A percentile compares a stretch with the other conserved stretches of the same genome.
phyloP scores from a whole-genome alignment of 2,797 vertebrate species.

The Manis pentadactyla region DNA sequence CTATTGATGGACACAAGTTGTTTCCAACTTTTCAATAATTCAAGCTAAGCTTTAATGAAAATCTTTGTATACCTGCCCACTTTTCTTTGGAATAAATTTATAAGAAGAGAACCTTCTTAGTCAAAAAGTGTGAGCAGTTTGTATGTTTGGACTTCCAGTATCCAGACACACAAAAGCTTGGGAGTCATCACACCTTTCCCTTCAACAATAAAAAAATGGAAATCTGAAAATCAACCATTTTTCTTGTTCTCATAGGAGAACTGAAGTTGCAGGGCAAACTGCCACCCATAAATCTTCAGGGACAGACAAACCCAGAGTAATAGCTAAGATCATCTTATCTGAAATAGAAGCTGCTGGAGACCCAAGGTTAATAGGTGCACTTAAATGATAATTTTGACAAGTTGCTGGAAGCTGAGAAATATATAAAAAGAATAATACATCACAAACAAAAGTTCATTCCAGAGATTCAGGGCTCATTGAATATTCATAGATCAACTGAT shows the following conservation, averaged over 20 bases:
- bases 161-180: not conserved
- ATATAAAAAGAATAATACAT: not conserved
- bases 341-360: not conserved
- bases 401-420: not conserved
- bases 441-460: not conserved
- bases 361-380: not conserved
- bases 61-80: not conserved
- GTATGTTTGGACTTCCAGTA: not conserved
- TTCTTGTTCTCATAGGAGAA: not conserved
- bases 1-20: not conserved
- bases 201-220: not conserved
- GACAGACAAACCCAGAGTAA: not conserved
- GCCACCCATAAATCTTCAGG: not conserved
- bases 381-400: not conserved
- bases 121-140: not conserved
- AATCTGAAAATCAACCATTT: not conserved
- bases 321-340: not conserved
- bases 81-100: not conserved
- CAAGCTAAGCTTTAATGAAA: not conserved
- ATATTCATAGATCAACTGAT: not conserved
- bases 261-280: not conserved
- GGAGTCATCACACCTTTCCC: not conserved
- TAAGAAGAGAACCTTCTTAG: not conserved
- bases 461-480: not conserved
- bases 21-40: not conserved